A percentile compares a stretch with the other conserved stretches of the same genome.
Conservation (phyloP, 2,797 vertebrate species). For the Coccyzus lansbergi region DNA sequence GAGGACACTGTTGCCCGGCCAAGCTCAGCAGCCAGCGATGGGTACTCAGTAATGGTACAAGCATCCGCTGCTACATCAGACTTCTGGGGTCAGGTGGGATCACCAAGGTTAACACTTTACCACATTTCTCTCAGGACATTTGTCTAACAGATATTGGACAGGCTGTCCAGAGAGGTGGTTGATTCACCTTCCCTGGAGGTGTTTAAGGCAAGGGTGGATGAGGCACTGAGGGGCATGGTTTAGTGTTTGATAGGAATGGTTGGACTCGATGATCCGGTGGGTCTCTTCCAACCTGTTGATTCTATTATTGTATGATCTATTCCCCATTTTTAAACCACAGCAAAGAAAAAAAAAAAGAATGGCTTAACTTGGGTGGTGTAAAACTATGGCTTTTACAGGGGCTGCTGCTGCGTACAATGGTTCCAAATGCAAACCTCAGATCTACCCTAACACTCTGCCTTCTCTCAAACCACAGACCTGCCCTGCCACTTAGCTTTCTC, state of each 20-base stretch:
- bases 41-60: background rate
- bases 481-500: no score
- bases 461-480: no score
- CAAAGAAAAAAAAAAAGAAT: accelerated
- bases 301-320: no score
- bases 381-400: accelerated
- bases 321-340: background rate
- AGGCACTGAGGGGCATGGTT: no score
- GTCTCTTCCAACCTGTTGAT: no score
- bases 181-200: no score
- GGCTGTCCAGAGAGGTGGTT: no score
- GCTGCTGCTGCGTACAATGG: accelerated
- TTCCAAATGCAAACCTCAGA: accelerated
- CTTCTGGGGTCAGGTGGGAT: background rate
- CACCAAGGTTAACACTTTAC: background rate
- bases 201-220: no score
- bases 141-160: background rate
- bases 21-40: background rate
- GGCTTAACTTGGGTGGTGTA: background rate
- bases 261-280: no score
- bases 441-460: no score
- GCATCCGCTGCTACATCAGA: background rate
- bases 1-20: background rate
- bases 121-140: background rate
- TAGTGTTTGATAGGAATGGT: no score